phyloP scores from a whole-genome alignment of 2,113 vertebrate species.

The Ciconia boyciana region DNA sequence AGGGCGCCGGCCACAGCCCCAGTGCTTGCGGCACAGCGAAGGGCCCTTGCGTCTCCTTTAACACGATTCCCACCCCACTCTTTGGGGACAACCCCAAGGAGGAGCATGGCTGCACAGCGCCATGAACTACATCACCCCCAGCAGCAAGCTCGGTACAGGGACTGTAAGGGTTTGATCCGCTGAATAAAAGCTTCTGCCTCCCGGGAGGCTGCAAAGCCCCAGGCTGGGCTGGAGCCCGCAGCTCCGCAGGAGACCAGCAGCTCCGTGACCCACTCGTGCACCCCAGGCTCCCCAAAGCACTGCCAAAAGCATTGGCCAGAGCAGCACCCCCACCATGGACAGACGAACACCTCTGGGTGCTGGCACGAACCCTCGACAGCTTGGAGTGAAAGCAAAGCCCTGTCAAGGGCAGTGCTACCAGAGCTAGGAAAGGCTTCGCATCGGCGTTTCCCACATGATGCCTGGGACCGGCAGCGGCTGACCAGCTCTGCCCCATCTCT shows the following conservation, averaged over 20 bases:
- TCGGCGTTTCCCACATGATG: not conserved
- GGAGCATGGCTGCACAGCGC: accelerated
- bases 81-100: not conserved
- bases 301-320: not conserved
- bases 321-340: not conserved
- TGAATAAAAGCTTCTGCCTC: not conserved
- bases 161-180: not conserved
- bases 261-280: accelerated
- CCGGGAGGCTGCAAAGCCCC: not conserved
- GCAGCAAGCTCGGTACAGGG: not conserved
- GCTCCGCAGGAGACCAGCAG: not conserved
- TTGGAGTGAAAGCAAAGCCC: not conserved
- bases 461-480: not conserved
- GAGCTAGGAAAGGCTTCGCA: not conserved
- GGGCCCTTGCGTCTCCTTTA: not conserved
- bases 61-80: not conserved
- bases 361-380: not conserved
- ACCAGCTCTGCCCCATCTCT: not conserved
- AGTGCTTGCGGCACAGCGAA: accelerated
- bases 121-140: not conserved
- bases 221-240: not conserved
- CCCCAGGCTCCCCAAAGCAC: not conserved
- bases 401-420: not conserved
- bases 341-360: not conserved
- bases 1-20: not conserved